Evolutionary conservation across 2,888 invertebrate species (phyloP), one percentile per base, ranked within the genome.

Genomic region (Phaonia tiefii): DNA sequence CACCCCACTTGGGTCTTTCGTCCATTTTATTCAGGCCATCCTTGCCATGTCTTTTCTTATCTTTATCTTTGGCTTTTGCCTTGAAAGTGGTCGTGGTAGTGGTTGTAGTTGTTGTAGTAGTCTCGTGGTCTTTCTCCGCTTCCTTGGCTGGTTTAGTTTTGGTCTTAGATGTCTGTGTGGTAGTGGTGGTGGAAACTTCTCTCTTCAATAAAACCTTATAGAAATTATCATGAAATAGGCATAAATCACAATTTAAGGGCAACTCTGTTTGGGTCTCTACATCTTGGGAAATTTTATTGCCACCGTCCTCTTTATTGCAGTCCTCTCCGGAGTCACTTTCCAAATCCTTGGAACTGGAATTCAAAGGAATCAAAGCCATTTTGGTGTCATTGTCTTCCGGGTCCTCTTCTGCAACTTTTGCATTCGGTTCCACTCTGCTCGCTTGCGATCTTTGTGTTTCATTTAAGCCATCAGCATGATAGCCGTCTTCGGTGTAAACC

Each of bases 1-100:
- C 95, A 51, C 95, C 93, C 96, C 96, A 94, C 90, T 96, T 93
- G 11, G 95, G 94, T 75, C 95, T 92, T 89, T 93, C 93, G 87
- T 93, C 93, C 85, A 93, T 91, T 86, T 89, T 89, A 20, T 82
- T 82, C 13, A 74, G 65, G 1, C 78, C 83, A 49, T 86, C 87
- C 46, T 86, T 88, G 2, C 71, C 75, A 73, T 86, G 87, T 0
- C 86, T 86, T 63, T 89, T 88, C 73, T 89, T 89, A 3, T 88
- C 88, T 65, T 88, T 88, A 39, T 88, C 89, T 0, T 89, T 90
- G 15, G 90, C 88, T 2, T 89, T 90, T 0, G 90, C 90, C 2
- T 87, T 88, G 5, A 90, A 90, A 0, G 90, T 90, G 4, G 90
- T 91, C 0, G 90, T 90, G 1, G 90, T 90, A 0, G 90, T 90